Evolutionary conservation across 2,888 invertebrate genomes (phyloP).

Genomic region (Crepidodera aurea): DNA sequence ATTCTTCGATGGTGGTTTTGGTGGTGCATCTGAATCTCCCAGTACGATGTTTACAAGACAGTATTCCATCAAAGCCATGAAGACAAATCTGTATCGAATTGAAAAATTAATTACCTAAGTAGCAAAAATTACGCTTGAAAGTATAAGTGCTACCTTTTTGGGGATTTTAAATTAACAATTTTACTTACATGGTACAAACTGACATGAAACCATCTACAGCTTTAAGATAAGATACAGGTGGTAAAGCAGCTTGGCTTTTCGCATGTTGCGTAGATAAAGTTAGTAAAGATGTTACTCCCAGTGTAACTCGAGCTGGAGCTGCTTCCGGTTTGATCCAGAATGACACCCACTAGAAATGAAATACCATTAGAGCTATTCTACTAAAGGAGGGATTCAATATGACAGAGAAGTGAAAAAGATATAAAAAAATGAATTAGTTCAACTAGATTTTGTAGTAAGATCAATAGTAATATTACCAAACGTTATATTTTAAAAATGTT

Average conservation of each 20-base stretch:
- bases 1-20: constrained; percentile 61
- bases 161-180: too few relatives aligned
- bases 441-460: too few relatives aligned
- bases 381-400: too few relatives aligned
- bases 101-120: too few relatives aligned
- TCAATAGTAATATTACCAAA: too few relatives aligned
- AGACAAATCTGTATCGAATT: constrained; percentile 75
- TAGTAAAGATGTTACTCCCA: constrained; percentile 89
- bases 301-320: constrained; percentile 89
- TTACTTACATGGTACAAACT: constrained; percentile 82
- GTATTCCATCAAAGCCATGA: constrained; percentile 94
- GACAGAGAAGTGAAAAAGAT: too few relatives aligned
- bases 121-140: too few relatives aligned
- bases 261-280: constrained; percentile 93
- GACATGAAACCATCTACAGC: constrained; percentile 95
- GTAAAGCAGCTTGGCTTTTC: constrained; percentile 90
- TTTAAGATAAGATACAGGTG: constrained; percentile 92
- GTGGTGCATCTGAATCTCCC: constrained; percentile 73
- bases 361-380: too few relatives aligned
- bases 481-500: too few relatives aligned
- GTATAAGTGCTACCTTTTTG: too few relatives aligned
- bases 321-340: constrained; percentile 97
- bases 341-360: constrained; percentile 79
- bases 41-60: constrained; percentile 87
- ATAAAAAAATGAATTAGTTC: too few relatives aligned